Percentiles rank a stretch among this genome's conserved stretches.
Evolutionary conservation across 2,888 invertebrate species (phyloP).

Genomic region (Eupithecia tripunctaria): DNA sequence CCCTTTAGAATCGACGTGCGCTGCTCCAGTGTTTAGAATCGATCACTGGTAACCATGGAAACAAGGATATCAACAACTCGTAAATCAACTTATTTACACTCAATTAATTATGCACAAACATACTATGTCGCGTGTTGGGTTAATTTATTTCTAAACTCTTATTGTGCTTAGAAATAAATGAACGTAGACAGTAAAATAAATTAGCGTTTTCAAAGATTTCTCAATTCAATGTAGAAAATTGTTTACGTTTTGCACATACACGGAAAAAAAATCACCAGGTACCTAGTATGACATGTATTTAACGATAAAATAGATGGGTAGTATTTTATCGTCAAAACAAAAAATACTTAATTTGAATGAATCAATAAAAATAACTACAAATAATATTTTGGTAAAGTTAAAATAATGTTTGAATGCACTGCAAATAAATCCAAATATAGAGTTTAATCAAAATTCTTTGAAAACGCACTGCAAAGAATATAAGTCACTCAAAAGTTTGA

Average conservation of each 20-base stretch:
- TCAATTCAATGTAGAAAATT: neutral
- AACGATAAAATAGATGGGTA: too few relatives aligned
- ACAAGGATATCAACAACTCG: constrained; percentile 30
- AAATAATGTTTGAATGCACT: neutral
- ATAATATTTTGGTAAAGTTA: neutral
- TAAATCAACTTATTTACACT: constrained; percentile 20
- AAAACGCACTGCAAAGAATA: neutral
- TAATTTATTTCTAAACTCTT: neutral
- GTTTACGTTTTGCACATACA: neutral
- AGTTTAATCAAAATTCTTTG: neutral
- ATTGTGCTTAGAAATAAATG: too few relatives aligned
- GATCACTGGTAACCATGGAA: constrained; percentile 31
- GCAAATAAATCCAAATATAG: neutral
- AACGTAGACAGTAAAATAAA: too few relatives aligned
- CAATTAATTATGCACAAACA: constrained; percentile 10
- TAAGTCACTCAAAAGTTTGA: neutral
- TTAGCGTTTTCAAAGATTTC: neutral
- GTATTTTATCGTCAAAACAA: neutral
- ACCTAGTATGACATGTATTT: neutral
- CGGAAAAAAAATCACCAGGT: neutral
- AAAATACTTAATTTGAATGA: neutral
- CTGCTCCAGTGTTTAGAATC: too few relatives aligned
- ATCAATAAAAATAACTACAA: neutral
- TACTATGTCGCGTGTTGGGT: constrained; percentile 5
- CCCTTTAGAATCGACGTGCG: constrained; percentile 30